Evolutionary conservation across 2,888 invertebrate genomes (phyloP), one percentile per base, ranked within the genome.

Genomic region (Meliscaeva auricollis): DNA sequence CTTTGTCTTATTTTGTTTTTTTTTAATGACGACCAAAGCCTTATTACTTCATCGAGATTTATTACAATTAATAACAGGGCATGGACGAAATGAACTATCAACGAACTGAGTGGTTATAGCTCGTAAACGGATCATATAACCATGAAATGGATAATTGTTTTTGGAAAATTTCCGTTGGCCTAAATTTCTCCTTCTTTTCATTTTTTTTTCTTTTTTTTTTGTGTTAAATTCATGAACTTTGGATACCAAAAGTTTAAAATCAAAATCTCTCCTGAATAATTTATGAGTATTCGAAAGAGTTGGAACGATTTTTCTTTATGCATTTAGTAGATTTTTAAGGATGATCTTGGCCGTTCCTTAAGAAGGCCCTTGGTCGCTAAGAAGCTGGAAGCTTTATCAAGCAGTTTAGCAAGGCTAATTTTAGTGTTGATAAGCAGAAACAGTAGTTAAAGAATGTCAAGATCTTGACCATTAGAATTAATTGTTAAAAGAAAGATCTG

Each of bases 41-140:
- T 89, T 90, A 89, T 89, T 88, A 89, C 88, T 89, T 89, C 88
- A 89, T 89, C 90, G 89, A 91, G 91, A 91, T 91, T 91, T 91
- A 91, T 91, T 90, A 89, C 91, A 91, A 90, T 90, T 91, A 91
- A 91, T 91, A 91, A 91, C 89, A 91, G 91, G 91, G 90, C 85
- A 20, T 54, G 38, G 48, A 26, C 38, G 66, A 80, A 70, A 64
- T 84, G 84, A 84, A 84, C 75, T 84, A 73, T 75, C 79, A 66
- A 69, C 56, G 72, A 38, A 41, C 48, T 46, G 70, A 60, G 68
- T 66, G 80, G 72, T 75, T 64, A 46, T 64, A 38, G 17, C 58
- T 81, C 62, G 64, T 81, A 77, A 81, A 81, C 73, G 76, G 73
- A 81, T 69, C 73, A 72, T 81, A 81, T 81, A 81, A 81, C 85